These are phyloP conservation scores for Danio choprae DNA, from an alignment of 2,797 vertebrate genomes.

Conservation along the genomic window DNA sequence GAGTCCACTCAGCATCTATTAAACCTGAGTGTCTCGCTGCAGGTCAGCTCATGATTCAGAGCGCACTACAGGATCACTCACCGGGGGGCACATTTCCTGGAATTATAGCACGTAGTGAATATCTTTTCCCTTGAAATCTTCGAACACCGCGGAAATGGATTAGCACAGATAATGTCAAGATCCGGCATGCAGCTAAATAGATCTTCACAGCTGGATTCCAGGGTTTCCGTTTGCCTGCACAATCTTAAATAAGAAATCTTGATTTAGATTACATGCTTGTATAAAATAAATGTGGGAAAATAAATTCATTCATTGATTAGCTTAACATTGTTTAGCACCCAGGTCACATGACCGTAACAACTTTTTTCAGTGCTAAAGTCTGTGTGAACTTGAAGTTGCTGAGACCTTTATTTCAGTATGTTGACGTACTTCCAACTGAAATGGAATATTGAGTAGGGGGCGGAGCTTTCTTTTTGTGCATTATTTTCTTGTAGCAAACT, in stretches of 20 bases:
- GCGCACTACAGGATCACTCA: slow-evolving; percentile 36
- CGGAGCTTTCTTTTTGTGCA: too few relatives aligned
- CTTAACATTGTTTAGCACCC: too few relatives aligned
- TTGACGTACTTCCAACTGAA: too few relatives aligned
- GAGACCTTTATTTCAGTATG: too few relatives aligned
- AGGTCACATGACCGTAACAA: too few relatives aligned
- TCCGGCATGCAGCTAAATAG: neutral
- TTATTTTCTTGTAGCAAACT: too few relatives aligned
- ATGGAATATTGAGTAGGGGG: too few relatives aligned
- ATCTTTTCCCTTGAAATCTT: slow-evolving; percentile 21
- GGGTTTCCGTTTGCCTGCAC: neutral
- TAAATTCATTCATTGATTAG: too few relatives aligned
- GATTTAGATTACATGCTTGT: neutral
- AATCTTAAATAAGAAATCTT: neutral
- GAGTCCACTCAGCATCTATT: slow-evolving; percentile 50
- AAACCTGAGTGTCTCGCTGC: slow-evolving; percentile 35
- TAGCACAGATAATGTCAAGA: slow-evolving; percentile 26
- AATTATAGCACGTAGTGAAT: slow-evolving; percentile 16
- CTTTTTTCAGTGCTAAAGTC: too few relatives aligned
- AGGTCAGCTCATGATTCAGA: slow-evolving; percentile 39
- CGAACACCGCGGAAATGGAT: slow-evolving; percentile 13
- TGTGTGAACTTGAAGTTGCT: too few relatives aligned
- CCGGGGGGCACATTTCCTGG: slow-evolving; percentile 16
- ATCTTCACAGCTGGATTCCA: slow-evolving; percentile 19
- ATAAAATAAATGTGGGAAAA: too few relatives aligned